Evolutionary conservation across 2,797 vertebrate species (phyloP).

Genomic region (Streptopelia turtur): DNA sequence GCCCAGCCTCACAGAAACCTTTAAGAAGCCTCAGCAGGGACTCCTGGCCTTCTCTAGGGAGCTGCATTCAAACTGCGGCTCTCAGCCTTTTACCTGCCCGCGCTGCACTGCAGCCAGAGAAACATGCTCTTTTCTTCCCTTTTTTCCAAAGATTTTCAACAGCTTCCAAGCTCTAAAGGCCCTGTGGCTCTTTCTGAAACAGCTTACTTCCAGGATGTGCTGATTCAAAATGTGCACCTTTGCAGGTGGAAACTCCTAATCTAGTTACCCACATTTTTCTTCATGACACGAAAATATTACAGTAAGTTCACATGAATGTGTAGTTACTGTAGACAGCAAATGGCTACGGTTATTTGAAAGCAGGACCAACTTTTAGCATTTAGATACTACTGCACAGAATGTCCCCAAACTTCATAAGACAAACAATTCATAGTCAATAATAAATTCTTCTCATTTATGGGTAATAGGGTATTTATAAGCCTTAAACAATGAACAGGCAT

Average conservation of each 20-base stretch:
- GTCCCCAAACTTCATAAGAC: background rate
- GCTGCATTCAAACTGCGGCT: background rate
- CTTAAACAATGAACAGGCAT: background rate
- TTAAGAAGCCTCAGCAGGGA: background rate
- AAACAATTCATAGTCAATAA: background rate
- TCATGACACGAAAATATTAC: background rate
- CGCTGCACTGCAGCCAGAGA: background rate
- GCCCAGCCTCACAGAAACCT: background rate
- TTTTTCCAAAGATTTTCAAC: background rate
- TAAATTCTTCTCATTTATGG: background rate
- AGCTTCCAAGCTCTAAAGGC: background rate
- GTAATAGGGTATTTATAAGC: background rate
- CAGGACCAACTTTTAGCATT: background rate
- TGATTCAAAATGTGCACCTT: background rate
- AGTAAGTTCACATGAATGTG: background rate
- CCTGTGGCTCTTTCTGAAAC: background rate
- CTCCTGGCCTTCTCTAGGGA: background rate
- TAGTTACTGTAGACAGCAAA: background rate
- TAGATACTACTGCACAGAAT: background rate
- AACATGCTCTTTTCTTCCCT: background rate
- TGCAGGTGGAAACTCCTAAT: background rate
- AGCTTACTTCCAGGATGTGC: background rate
- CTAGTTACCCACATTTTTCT: background rate
- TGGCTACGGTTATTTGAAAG: background rate
- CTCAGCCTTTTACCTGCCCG: background rate